Conservation (phyloP, 2,888 invertebrate genomes). For the Gortyna flavago region DNA sequence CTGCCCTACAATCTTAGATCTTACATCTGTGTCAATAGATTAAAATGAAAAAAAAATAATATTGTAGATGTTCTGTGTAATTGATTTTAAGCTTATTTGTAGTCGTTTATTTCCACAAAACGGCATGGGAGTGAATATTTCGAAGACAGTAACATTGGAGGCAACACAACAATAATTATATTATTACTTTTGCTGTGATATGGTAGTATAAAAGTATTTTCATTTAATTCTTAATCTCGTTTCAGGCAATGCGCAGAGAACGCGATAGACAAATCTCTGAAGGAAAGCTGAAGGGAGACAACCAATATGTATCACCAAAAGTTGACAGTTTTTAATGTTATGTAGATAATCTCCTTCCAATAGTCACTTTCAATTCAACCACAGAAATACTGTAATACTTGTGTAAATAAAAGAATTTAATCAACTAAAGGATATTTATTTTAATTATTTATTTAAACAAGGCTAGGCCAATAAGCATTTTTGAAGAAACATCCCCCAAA, state of each 20-base stretch:
- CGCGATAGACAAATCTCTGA: constrained; percentile 91
- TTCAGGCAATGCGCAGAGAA: constrained; percentile 91
- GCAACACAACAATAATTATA: neutral
- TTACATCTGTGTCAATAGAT: too few relatives aligned
- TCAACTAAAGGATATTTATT: constrained; percentile 9
- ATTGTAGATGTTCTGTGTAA: too few relatives aligned
- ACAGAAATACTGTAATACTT: constrained; percentile 38
- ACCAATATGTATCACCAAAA: constrained; percentile 90
- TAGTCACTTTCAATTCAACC: constrained; percentile 50
- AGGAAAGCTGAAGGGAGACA: constrained; percentile 91
- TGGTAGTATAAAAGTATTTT: neutral
- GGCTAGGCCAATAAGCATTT: neutral
- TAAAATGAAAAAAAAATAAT: too few relatives aligned
- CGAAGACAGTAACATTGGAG: neutral
- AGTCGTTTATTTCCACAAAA: neutral
- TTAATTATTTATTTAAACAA: neutral
- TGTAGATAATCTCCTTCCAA: constrained; percentile 32
- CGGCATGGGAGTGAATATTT: neutral
- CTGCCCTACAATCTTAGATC: neutral
- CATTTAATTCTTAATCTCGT: neutral
- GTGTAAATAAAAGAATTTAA: constrained; percentile 64
- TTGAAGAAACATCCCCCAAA: neutral
- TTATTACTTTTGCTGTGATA: neutral
- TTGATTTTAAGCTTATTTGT: neutral
- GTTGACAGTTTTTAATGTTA: constrained; percentile 89